phyloP scores from a whole-genome alignment of 2,888 invertebrate genomes.

The Archips crataeganus region DNA sequence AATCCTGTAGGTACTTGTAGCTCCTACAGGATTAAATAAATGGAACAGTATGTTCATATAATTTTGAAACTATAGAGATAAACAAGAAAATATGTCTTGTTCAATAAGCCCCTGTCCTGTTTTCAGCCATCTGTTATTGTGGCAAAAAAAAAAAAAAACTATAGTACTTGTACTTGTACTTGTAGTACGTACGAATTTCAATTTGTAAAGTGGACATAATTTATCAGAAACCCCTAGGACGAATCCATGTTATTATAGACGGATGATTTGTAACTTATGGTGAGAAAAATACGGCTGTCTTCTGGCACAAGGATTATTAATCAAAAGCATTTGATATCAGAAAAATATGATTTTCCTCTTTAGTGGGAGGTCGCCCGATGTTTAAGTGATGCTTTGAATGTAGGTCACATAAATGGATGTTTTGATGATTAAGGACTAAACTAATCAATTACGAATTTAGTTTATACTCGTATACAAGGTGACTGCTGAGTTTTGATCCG shows the following conservation, averaged over 20 bases:
- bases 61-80: too few relatives aligned
- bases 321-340: conserved; percentile 74
- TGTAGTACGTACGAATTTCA: background rate
- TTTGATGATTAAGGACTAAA: conserved; percentile 12
- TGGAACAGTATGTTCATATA: too few relatives aligned
- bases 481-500: too few relatives aligned
- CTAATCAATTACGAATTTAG: background rate
- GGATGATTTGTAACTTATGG: conserved; percentile 78
- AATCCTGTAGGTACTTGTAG: too few relatives aligned
- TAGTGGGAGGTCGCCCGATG: conserved; percentile 56
- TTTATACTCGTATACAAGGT: background rate
- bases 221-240: background rate
- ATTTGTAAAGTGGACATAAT: background rate
- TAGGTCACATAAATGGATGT: conserved; percentile 54
- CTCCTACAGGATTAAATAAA: too few relatives aligned
- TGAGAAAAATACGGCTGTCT: conserved; percentile 79
- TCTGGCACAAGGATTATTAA: conserved; percentile 72
- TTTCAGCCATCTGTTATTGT: too few relatives aligned
- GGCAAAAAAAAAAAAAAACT: too few relatives aligned
- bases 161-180: too few relatives aligned
- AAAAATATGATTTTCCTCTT: conserved; percentile 74
- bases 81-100: too few relatives aligned
- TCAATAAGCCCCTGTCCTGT: too few relatives aligned
- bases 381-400: conserved; percentile 55
- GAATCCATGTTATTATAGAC: conserved; percentile 65